phyloP scores from a whole-genome alignment of 1,140 invertebrate species.

The Scaptodrosophila lebanonensis region DNA sequence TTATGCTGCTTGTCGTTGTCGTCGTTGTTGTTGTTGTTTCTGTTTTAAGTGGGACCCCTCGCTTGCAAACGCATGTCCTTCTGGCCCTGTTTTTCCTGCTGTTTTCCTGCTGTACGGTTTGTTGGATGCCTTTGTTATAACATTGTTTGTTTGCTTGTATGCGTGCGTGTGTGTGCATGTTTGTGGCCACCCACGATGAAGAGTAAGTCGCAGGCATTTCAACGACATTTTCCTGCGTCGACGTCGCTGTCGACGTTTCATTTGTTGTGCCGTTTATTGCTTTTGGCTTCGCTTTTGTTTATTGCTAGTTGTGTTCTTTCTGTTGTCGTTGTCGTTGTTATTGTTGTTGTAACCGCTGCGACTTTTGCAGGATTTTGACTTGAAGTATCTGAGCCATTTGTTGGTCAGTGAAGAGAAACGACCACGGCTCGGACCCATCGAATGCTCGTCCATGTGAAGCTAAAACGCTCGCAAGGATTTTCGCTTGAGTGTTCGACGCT shows the following conservation, averaged over 20 bases:
- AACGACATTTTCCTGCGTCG: conserved; percentile 52
- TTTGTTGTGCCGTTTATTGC: conserved; percentile 64
- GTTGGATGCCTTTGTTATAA: conserved; percentile 50
- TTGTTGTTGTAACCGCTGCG: conserved; percentile 1
- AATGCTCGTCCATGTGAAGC: conserved; percentile 1
- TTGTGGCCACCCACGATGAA: conserved; percentile 36
- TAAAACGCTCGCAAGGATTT: not conserved
- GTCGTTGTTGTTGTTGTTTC: conserved; percentile 6
- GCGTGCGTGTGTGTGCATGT: conserved; percentile 11
- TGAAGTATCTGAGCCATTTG: conserved; percentile 68
- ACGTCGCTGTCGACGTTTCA: conserved; percentile 39
- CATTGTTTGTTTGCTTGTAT: conserved; percentile 45
- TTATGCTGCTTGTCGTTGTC: conserved; percentile 12
- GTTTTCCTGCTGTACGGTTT: conserved; percentile 43
- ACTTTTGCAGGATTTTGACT: conserved; percentile 44
- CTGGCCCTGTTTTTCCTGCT: conserved; percentile 40
- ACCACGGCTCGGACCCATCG: conserved; percentile 33
- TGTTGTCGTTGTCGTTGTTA: conserved; percentile 23
- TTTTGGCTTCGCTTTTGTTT: conserved; percentile 33
- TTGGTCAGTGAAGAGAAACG: conserved; percentile 61
- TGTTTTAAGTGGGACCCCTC: not conserved
- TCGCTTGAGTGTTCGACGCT: conserved; percentile 8
- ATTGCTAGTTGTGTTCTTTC: conserved; percentile 2
- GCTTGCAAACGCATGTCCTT: conserved; percentile 40
- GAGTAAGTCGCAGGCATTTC: conserved; percentile 61